A percentile compares a stretch with the other conserved stretches of the same genome.
phyloP scores from a whole-genome alignment of 1,140 invertebrate genomes.

The Camponotus floridanus region DNA sequence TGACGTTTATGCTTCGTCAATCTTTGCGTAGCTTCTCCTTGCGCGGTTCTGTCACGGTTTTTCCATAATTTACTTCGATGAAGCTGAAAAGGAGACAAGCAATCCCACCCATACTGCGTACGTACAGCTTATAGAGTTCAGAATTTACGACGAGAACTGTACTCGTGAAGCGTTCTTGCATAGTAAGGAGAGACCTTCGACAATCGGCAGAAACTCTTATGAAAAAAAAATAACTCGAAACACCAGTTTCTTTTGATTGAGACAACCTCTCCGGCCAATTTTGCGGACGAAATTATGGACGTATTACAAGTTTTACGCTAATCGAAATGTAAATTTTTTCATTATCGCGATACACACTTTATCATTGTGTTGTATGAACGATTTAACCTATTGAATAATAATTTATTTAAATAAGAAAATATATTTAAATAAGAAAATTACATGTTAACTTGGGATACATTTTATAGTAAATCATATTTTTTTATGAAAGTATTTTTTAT shows the following conservation, averaged over 20 bases:
- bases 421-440: not conserved
- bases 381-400: not conserved
- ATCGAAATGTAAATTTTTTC: not conserved
- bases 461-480: not conserved
- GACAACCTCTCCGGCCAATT: not conserved
- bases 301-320: not conserved
- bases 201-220: not conserved
- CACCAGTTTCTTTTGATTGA: constrained; percentile 27
- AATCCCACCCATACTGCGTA: constrained; percentile 56
- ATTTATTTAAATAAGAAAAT: not conserved
- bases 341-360: not conserved
- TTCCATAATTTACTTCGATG: constrained; percentile 64
- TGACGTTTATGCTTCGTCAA: constrained; percentile 42
- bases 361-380: too few species aligned
- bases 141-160: constrained; percentile 62
- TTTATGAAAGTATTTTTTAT: not conserved
- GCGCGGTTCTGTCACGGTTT: constrained; percentile 47
- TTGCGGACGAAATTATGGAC: not conserved
- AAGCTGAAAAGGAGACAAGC: constrained; percentile 30
- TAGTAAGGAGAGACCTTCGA: constrained; percentile 26
- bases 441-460: not conserved
- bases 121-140: constrained; percentile 58
- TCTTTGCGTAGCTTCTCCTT: constrained; percentile 25
- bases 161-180: constrained; percentile 56
- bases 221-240: constrained; percentile 9